Evolutionary conservation across 2,888 invertebrate genomes (phyloP).

Genomic region (Iselma pallidipennis): DNA sequence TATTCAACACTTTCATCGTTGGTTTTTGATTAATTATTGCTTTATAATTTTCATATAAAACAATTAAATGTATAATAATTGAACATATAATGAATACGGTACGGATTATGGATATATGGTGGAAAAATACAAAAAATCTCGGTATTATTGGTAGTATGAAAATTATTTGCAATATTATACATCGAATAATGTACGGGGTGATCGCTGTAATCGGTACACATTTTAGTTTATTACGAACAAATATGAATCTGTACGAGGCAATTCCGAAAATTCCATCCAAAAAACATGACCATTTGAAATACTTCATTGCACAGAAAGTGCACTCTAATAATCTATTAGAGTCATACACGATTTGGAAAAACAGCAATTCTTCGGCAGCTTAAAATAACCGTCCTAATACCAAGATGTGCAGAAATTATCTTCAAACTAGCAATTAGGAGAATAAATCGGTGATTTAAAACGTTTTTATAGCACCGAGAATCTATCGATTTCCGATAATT

Average conservation of each 20-base stretch:
- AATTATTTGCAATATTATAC: slow-evolving; percentile 3
- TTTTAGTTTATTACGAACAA: background rate
- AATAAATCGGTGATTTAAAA: too few relatives aligned
- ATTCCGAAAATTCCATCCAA: background rate
- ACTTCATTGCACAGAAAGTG: background rate
- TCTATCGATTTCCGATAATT: too few relatives aligned
- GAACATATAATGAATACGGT: slow-evolving; percentile 11
- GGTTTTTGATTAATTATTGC: background rate
- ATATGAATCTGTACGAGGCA: background rate
- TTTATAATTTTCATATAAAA: background rate
- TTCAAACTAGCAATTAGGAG: too few relatives aligned
- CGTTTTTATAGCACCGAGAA: too few relatives aligned
- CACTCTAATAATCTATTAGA: too few relatives aligned
- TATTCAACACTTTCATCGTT: slow-evolving; percentile 11
- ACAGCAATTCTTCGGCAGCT: too few relatives aligned
- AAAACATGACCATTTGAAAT: slow-evolving; percentile 4
- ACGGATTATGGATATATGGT: slow-evolving; percentile 8
- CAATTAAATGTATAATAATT: slow-evolving; percentile 3
- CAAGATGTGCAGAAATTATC: too few relatives aligned
- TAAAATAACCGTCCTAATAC: too few relatives aligned
- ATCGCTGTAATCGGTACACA: background rate
- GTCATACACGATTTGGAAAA: too few relatives aligned
- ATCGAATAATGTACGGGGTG: background rate
- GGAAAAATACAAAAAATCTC: background rate
- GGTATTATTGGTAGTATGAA: background rate